Evolutionary conservation across 2,113 vertebrate species (phyloP).

Genomic region (Elephantulus edwardii): DNA sequence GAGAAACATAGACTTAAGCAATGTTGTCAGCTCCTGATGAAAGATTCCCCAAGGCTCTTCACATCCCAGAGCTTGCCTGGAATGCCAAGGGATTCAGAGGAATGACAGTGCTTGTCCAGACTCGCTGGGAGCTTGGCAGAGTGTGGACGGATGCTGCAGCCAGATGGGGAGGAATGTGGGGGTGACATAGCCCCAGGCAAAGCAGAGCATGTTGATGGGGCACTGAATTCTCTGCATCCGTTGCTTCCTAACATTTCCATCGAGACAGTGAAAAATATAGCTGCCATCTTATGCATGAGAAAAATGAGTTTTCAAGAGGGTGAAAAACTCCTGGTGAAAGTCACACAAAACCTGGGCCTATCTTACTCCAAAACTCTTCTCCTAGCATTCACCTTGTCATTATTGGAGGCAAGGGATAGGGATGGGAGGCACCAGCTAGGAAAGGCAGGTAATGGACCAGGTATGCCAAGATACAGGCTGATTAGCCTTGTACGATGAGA

Average conservation of each 20-base stretch:
- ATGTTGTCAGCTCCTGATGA: background rate
- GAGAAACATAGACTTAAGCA: slow-evolving; percentile 8
- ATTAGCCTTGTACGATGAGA: rapidly evolving
- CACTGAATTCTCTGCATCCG: background rate
- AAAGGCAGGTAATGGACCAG: background rate
- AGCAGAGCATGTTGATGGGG: rapidly evolving
- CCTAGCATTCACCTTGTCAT: background rate
- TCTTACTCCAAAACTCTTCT: background rate
- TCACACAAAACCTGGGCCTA: background rate
- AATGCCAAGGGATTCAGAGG: no score
- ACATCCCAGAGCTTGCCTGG: background rate
- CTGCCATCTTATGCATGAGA: background rate
- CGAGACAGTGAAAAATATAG: background rate
- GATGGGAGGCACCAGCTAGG: background rate
- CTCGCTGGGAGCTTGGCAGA: background rate
- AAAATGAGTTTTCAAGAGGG: background rate
- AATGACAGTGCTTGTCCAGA: background rate
- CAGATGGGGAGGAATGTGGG: rapidly evolving
- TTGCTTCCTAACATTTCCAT: no score
- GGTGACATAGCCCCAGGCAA: no score
- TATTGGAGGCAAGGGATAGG: background rate
- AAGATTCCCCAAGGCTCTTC: background rate
- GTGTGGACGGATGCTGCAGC: rapidly evolving
- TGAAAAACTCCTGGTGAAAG: background rate
- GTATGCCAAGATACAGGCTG: background rate